Evolutionary conservation across 2,113 vertebrate genomes (phyloP), one percentile per base, ranked within the genome.

Genomic region (Brienomyrus longianalis): DNA sequence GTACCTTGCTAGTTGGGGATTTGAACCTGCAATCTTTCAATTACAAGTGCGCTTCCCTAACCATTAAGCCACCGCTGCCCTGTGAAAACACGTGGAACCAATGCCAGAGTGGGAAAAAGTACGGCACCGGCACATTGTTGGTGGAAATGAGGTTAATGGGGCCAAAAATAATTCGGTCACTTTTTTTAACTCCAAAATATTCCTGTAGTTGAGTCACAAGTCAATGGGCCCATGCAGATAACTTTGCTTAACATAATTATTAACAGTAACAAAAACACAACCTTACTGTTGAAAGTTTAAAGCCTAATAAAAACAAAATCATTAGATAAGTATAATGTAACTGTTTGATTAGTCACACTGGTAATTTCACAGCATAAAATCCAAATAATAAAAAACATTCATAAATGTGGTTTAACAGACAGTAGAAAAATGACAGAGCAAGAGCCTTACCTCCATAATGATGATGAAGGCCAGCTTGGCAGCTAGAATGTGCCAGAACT

Each of bases 381-480:
- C n/a, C 31, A 39, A 74, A 35, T 15, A 74, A 70, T 31, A 39
- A 74, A 74, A 74, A 74, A 3, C 31, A 35, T 74, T 35, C 11
- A 5, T 5, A 74, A 31, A 77, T 35, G 70, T 39, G 35, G 66
- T 17, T 74, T 74, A 74, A 17, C n/a, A 56, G 47, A 54, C 27
- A 39, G 50, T 39, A 11, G 31, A 87, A 52, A 52, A 56, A 88
- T 62, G 9, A 56, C 52, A 88, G 86, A 21, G 21, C 13, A 13
- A 85, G 23, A 21, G 35, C 92, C 77, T 59, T 96, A 99, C 98
- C 96, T 99, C 98, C 97, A 99, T 98, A 91, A 98, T 96, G 88
- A 99, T 99, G 89, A 99, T 98, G 93, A 99, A 99, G 27, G 97
- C 97, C 94, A 99, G 94, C 92, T 98, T 99, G 88, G 98, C 98